Evolutionary conservation across 2,113 vertebrate species (phyloP).

Genomic region (Stegostoma tigrinum): DNA sequence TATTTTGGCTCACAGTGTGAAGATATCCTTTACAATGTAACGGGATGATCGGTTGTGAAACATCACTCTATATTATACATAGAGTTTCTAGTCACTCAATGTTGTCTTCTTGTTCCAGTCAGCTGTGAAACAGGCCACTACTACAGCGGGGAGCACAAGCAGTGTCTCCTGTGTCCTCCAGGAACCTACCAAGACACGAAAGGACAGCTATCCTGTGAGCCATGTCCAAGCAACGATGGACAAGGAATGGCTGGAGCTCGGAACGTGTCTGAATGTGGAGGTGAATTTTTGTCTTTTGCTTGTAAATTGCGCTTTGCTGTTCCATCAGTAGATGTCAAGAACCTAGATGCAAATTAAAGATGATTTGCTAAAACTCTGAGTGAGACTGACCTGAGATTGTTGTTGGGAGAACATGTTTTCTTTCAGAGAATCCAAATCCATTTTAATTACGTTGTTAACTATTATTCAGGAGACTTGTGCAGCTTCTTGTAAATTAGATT

Average conservation of each 20-base stretch:
- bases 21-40: background rate
- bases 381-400: background rate
- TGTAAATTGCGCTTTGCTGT: background rate
- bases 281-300: conserved; percentile 44
- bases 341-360: background rate
- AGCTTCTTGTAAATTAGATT: background rate
- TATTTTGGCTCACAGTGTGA: background rate
- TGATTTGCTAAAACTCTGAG: background rate
- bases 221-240: conserved; percentile 76
- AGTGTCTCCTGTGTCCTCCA: conserved; percentile 68
- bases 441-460: background rate
- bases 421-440: background rate
- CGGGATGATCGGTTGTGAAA: background rate
- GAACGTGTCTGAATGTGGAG: conserved; percentile 88
- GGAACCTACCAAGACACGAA: conserved; percentile 84
- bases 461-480: background rate
- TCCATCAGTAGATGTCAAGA: background rate
- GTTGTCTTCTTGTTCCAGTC: conserved; percentile 57
- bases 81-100: background rate
- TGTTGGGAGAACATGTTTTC: no score
- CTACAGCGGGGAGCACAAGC: conserved; percentile 76
- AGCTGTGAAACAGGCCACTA: conserved; percentile 75
- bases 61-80: background rate
- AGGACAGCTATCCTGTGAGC: conserved; percentile 83
- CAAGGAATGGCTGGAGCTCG: conserved; percentile 69